Evolutionary conservation across 1,140 invertebrate genomes (phyloP), one percentile per base, ranked within the genome.

Genomic region (Cotesia chilonis): DNA sequence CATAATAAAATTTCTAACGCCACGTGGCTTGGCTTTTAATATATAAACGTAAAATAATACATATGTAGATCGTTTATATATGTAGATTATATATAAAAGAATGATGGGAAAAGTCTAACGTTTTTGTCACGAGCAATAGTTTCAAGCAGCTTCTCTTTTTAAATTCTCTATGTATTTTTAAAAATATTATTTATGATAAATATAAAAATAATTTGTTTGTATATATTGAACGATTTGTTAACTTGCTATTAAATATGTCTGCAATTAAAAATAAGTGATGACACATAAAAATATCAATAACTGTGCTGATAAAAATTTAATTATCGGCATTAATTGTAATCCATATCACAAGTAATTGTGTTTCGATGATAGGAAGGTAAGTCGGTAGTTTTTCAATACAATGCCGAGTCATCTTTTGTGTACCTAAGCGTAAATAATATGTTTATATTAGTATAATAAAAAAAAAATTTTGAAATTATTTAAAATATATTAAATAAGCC

Each of bases 111-210:
- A 61, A 20, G 60, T 61, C 60, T 4, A 61, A 61, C 35, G 60
- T 61, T 61, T 61, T 61, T 61, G 20, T 61, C 35, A 61, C 35
- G 60, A 28, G 60, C 60, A 61, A 61, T 61, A 61, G 60, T 35
- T 61, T 61, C 37, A 35, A 35, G 6, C 4, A 4, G 10, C 4
- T 14, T 4, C 20, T 61, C 17, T 35, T 12, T 14, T 2, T 61
- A 61, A 61, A 61, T 12, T 14, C 60, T 20, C 20, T 20, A 20
- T 61, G 59, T 17, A 20, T 20, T 28, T 12, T 61, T 57, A 6
- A 12, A 14, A 20, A 57, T 6, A 5, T 57, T 57, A 14, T 20
- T 57, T 28, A 28, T 28, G 28, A 28, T 28, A 28, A 28, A 28
- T 28, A 28, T 2, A 28, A 28, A 28, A 28, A 28, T 28, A 2